Base-by-base conservation (phyloP, 2,797 vertebrate genomes). In the Alfaro cultratus region DNA sequence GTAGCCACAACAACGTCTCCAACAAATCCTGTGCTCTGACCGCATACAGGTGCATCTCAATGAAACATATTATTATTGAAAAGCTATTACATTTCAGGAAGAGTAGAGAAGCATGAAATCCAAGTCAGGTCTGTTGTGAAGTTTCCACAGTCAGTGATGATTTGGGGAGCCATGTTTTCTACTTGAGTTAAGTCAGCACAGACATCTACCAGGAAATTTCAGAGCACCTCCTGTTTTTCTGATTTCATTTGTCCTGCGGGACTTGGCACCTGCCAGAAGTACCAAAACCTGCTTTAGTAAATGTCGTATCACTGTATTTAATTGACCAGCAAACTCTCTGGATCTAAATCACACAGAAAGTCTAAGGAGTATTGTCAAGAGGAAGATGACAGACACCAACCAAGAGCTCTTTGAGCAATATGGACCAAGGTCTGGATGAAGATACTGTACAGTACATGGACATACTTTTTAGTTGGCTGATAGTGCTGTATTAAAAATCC, bases 1-100 rank as follows among this genome's bases (percentile, higher is more conserved):
- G 75, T 53, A 72, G 70, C 49, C 71, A 51, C 9, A 53, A 26
- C 72, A 73, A 74, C 62, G 18, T 70, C 5, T 73, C 36, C 51
- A 43, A n/a, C 67, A 46, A 21, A 75, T 53, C 55, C 23, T 39
- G 71, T 47, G 34, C 23, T 51, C 57, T 43, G 3, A 51, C 41
- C 21, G 26, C 47, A 49, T 46, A 71, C 13, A 71, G 68, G 41
- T 71, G 68, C 68, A 71, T 71, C 41, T 46, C 68, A 45, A 71
- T 16, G 13, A 46, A 46, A 46, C 45, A 45, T 8, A n/a, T 29
- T n/a, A 16, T 43, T 43, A 26, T 13, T 43, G 7, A 71, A 71
- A 46, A 71, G 12, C 5, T 43, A 29, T 71, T 18, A 15, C n/a
- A 23, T 45, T 71, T 46, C 41, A 29, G 43, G 1, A 70, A 36